Evolutionary conservation across 2,888 invertebrate genomes (phyloP).

Genomic region (Dolichomitus sp.): DNA sequence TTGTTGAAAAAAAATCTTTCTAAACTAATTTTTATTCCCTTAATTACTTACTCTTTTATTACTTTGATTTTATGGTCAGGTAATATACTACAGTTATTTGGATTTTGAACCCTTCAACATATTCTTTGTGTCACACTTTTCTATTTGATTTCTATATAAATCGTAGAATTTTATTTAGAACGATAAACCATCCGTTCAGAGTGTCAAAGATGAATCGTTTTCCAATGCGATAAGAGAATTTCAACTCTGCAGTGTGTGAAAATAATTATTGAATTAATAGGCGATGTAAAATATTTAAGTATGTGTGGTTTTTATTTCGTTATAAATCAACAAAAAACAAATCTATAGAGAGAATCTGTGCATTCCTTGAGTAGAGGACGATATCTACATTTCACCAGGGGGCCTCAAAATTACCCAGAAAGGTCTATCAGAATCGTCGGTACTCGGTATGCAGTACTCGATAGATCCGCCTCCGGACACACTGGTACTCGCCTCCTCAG

Average conservation of each 20-base stretch:
- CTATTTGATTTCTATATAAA: background rate
- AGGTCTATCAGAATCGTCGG: constrained; percentile 77
- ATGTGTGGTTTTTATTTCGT: background rate
- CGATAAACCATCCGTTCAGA: background rate
- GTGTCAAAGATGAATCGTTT: background rate
- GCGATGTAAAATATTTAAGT: background rate
- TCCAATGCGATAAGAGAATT: background rate
- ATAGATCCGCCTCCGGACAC: constrained; percentile 75
- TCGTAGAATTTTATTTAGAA: background rate
- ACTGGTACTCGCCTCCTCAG: constrained; percentile 74
- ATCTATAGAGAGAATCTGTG: constrained; percentile 16
- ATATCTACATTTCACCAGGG: constrained; percentile 23
- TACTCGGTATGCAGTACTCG: constrained; percentile 79
- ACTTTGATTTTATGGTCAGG: no score
- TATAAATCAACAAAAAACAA: background rate
- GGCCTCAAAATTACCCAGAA: constrained; percentile 82
- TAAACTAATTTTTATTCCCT: background rate
- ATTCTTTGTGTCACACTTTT: background rate
- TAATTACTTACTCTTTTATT: background rate
- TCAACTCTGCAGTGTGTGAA: background rate
- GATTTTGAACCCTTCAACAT: background rate
- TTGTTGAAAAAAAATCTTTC: background rate
- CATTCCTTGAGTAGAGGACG: constrained; percentile 15
- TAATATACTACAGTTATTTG: background rate
- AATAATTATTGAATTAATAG: background rate